Conservation (phyloP, 1,140 invertebrate genomes). For the Monochamus saltuarius region DNA sequence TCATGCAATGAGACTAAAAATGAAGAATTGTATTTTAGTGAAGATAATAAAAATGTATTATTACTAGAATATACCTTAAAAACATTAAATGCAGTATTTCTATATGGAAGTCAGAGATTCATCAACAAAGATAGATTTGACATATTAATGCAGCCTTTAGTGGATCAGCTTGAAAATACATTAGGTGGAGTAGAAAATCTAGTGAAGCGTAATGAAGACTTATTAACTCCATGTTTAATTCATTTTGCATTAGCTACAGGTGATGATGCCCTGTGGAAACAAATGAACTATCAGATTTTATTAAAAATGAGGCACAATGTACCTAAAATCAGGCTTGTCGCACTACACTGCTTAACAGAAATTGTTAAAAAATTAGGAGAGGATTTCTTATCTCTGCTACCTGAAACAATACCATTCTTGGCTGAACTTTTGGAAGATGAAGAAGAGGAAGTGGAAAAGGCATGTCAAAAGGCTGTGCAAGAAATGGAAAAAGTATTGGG, state of each 20-base stretch:
- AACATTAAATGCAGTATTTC: slow-evolving; percentile 72
- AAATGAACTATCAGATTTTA: slow-evolving; percentile 84
- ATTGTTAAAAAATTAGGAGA: slow-evolving; percentile 77
- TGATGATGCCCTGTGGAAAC: slow-evolving; percentile 86
- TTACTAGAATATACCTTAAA: slow-evolving; percentile 69
- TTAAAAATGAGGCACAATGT: slow-evolving; percentile 80
- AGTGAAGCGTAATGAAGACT: slow-evolving; percentile 60
- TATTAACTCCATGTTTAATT: slow-evolving; percentile 76
- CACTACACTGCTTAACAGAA: slow-evolving; percentile 66
- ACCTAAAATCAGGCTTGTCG: slow-evolving; percentile 61
- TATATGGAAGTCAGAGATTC: slow-evolving; percentile 80
- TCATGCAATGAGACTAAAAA: slow-evolving; percentile 59
- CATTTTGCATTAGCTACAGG: slow-evolving; percentile 77
- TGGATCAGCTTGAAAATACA: slow-evolving; percentile 86
- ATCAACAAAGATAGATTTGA: slow-evolving; percentile 83
- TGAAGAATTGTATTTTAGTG: slow-evolving; percentile 55
- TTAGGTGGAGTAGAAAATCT: slow-evolving; percentile 63
- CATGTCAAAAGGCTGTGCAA: slow-evolving; percentile 70
- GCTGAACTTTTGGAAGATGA: slow-evolving; percentile 84
- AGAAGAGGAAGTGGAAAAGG: slow-evolving; percentile 72
- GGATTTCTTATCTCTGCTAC: slow-evolving; percentile 76
- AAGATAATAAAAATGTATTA: slow-evolving; percentile 57
- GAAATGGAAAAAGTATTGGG: slow-evolving; percentile 79
- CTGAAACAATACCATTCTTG: slow-evolving; percentile 81
- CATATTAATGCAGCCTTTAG: slow-evolving; percentile 77